Evolutionary conservation across 2,888 invertebrate species (phyloP).

Genomic region (Neoaliturus tenellus): DNA sequence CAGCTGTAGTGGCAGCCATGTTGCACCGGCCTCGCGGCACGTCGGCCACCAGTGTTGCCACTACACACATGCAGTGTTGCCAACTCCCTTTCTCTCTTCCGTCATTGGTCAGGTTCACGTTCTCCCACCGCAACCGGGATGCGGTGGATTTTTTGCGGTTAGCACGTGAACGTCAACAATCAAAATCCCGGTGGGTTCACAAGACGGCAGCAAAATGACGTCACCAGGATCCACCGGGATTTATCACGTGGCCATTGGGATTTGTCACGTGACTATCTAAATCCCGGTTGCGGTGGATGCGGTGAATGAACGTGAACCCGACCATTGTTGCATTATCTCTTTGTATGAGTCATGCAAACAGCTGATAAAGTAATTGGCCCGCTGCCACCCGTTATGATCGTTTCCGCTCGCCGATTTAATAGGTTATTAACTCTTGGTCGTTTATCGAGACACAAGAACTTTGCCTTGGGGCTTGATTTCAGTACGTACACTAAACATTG

Average conservation of each 20-base stretch:
- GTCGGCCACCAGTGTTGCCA: slow-evolving; percentile 55
- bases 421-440: slow-evolving; percentile 21
- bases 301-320: too few species aligned
- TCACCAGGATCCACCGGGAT: too few species aligned
- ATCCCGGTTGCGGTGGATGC: too few species aligned
- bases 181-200: too few species aligned
- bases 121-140: too few species aligned
- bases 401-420: slow-evolving; percentile 41
- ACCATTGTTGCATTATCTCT: slow-evolving; percentile 11
- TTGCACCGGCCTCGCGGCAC: slow-evolving; percentile 53
- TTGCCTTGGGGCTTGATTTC: background rate
- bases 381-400: slow-evolving; percentile 34
- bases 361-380: slow-evolving; percentile 48
- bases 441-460: background rate
- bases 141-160: too few species aligned
- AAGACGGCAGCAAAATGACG: too few species aligned
- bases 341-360: slow-evolving; percentile 41
- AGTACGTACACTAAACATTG: background rate
- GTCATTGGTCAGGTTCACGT: too few species aligned
- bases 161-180: too few species aligned
- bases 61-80: slow-evolving; percentile 13
- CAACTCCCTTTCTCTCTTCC: background rate
- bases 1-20: slow-evolving; percentile 55
- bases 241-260: too few species aligned
- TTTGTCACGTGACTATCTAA: too few species aligned